Percentiles rank a stretch among this genome's conserved stretches.
Conservation (phyloP, 2,888 invertebrate species). For the Aradus depressus region DNA sequence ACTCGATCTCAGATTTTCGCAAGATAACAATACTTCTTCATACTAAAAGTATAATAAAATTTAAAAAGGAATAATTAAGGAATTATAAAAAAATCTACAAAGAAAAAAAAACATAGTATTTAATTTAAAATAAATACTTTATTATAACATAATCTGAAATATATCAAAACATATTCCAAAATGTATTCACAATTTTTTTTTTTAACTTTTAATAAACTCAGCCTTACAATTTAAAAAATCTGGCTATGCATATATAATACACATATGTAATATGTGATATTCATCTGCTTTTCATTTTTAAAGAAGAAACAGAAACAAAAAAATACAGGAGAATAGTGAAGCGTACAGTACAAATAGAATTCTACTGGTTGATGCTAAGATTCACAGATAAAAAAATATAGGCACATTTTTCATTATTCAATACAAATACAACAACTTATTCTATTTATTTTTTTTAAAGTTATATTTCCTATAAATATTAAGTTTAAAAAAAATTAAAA, state of each 20-base stretch:
- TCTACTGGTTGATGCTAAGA: slow-evolving; percentile 20
- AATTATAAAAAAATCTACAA: not conserved
- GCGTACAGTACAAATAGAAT: slow-evolving; percentile 6
- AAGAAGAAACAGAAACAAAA: slow-evolving; percentile 8
- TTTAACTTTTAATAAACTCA: slow-evolving; percentile 7
- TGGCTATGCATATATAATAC: slow-evolving; percentile 11
- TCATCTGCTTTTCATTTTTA: no score
- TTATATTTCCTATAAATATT: no score
- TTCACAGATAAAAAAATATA: slow-evolving; percentile 28
- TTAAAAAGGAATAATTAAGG: no score
- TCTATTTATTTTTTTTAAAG: no score
- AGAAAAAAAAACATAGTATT: not conserved
- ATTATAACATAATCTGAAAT: slow-evolving; percentile 19
- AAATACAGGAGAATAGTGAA: slow-evolving; percentile 12
- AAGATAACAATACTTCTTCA: no score
- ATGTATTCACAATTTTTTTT: slow-evolving; percentile 16
- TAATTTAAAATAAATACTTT: slow-evolving; percentile 18
- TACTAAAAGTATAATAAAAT: no score
- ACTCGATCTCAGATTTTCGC: no score
- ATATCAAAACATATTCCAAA: slow-evolving; percentile 12
- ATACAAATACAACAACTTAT: no score
- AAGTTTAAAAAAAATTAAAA: no score
- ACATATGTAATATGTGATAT: no score
- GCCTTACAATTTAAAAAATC: slow-evolving; percentile 16
- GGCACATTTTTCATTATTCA: slow-evolving; percentile 26